phyloP scores from a whole-genome alignment of 92 coral and sea anemone species.

The Blastomussa wellsi region DNA sequence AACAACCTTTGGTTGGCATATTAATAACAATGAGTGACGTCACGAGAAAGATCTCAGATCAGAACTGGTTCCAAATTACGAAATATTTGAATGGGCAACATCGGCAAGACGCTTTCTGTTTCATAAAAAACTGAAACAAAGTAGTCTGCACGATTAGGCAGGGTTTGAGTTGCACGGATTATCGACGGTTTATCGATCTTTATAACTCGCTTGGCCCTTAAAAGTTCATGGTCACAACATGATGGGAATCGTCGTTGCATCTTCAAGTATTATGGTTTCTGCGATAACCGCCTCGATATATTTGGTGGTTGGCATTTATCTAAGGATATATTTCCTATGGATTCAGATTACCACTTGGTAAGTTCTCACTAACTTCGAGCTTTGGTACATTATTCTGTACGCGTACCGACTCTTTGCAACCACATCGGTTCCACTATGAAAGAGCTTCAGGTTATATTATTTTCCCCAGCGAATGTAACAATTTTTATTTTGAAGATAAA shows the following conservation, averaged over 20 bases:
- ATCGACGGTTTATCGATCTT: not conserved
- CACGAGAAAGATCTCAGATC: too few species aligned
- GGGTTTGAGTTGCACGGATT: not conserved
- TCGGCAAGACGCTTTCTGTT: not conserved
- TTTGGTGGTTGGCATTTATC: not conserved
- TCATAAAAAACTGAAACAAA: not conserved
- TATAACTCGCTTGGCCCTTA: too few species aligned
- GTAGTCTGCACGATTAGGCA: not conserved
- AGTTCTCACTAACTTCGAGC: not conserved
- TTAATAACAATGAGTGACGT: too few species aligned
- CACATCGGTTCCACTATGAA: too few species aligned
- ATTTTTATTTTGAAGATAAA: too few species aligned
- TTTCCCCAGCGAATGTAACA: too few species aligned
- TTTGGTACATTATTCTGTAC: not conserved
- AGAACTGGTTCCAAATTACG: not conserved
- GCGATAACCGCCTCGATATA: not conserved
- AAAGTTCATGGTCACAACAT: not conserved
- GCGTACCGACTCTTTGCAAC: too few species aligned
- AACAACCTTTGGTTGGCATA: too few species aligned
- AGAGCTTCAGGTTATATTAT: too few species aligned
- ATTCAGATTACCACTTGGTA: constrained; percentile 35
- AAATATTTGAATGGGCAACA: not conserved
- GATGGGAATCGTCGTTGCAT: not conserved
- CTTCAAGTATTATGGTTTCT: not conserved
- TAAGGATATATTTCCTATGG: constrained; percentile 25